Evolutionary conservation across 1,140 invertebrate species (phyloP), one percentile per base, ranked within the genome.

Genomic region (Bombus fervidus): DNA sequence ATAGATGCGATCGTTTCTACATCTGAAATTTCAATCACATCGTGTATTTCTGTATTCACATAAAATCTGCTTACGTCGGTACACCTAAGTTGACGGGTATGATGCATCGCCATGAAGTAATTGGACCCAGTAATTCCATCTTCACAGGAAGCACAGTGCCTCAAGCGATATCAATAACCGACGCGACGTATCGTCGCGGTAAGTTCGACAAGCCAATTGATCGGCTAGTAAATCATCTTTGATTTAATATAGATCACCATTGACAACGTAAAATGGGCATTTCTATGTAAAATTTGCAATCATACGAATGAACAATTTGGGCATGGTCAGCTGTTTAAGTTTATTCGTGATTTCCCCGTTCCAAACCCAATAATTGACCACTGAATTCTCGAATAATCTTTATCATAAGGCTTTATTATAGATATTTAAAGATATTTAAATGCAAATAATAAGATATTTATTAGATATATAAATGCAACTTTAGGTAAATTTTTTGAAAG

Each of bases 61-160:
- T 85, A 85, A 85, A 85, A 85, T 85, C 83, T 85, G 83, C 83
- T 85, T 85, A 85, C 83, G 83, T 69, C 77, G 68, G 66, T 72
- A 25, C 53, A 85, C 57, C 76, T 85, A 85, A 85, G 83, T 85
- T 71, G 76, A 85, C 83, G 66, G 68, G 83, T 64, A 85, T 85
- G 83, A 85, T 85, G 53, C 68, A 85, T 85, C 68, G 25, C 83
- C 57, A 12, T 39, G 79, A 81, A 86, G 84, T 81, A 86, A 81
- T 86, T 64, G 79, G 79, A 64, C 31, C 59, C 62, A 41, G 79
- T 81, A 86, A 86, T 86, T 86, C 79, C 77, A 80, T 72, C 83
- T 71, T 72, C 83, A 47, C 53, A 71, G 83, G 75, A 68, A 80
- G 77, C 57, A 57, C 6, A 28, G 34, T 41, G 84, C 84, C 69